Base-by-base conservation (phyloP, 2,113 vertebrate species). In the Tricholaema leucomelas region DNA sequence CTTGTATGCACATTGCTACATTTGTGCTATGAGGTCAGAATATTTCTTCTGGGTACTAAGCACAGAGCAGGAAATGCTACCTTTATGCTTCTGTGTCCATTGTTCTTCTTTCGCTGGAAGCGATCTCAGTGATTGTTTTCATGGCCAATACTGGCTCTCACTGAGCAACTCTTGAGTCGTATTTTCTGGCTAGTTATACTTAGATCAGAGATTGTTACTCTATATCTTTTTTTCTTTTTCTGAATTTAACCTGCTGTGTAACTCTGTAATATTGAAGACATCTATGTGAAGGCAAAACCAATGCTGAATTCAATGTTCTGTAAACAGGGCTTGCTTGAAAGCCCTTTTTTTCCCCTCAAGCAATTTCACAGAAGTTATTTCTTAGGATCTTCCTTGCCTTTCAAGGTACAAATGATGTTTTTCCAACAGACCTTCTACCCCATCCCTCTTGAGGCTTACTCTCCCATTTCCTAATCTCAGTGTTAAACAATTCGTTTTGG, bases 401-500 rank as follows among this genome's bases (percentile, higher is more conserved):
- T 73, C n/a, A 78, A 71, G 56, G 65, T 79, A 71, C 38, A 88
- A 69, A 82, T 30, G 4, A 3, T 56, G 31, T 44, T 80, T 79
- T 73, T 94, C 64, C 88, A 21, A 38, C 38, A 72, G 27, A 38
- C 48, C 30, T 61, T 74, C 42, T 92, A n/a, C 81, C 63, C 12
- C 25, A 40, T 86, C 30, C 40, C 63, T 79, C 52, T 69, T 71
- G 85, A 67, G 79, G 54, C 56, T 91, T 5, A 11, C 23, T 89
- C 40, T 91, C 80, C 73, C 86, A 40, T 94, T 95, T 83, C 18
- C 65, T 83, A 83, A 87, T 50, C 52, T 93, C 30, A 72, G 73
- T 89, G 86, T 92, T 94, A 93, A 88, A 90, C 87, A 93, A 94
- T 97, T 95, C 96, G 88, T 91, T 86, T 94, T 75, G 88, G 83